Evolutionary conservation across 2,113 vertebrate genomes (phyloP), one percentile per base, ranked within the genome.

Genomic region (Peromyscus maniculatus): DNA sequence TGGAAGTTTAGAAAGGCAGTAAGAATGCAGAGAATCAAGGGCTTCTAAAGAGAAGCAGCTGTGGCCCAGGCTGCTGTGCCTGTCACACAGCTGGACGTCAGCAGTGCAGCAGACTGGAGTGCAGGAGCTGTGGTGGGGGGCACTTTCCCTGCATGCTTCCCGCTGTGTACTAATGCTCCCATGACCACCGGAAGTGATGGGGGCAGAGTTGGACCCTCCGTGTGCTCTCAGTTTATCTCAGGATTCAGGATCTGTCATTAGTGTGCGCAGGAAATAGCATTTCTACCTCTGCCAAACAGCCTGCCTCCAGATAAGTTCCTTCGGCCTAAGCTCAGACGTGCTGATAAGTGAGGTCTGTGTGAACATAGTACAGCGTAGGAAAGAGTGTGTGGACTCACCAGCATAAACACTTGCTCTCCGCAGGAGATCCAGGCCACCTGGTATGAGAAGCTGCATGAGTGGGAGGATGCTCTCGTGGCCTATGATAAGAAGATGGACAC

Each of bases 361-460:
- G 15, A 77, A 1, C 19, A 3, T 2, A 7, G 75, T 46, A 0
- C 43, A 46, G 83, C 69, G 39, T 33, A 12, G 67, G 74, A 62
- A 83, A 57, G 43, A 11, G 33, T 3, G 9, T 39, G 21, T 74
- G 87, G 64, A 8, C n/a, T 16, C 1, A 9, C 16, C 12, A 13
- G 1, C 0, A 26, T 15, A 1, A 28, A 49, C 26, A n/a, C 64
- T 26, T 39, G 3, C 36, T 52, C 59, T 77, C 90, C 11, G 3
- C 26, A n/a, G 99, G 99, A 99, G 99, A 99, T 99, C 98, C 99
- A 99, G 98, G 99, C 99, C 93, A 99, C 99, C 66, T 99, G 99
- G 99, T 99, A 99, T 77, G 99, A 99, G 98, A 99, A 99, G 87
- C 99, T 99, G 1, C 99, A 99, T 0, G 99, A 99, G 95, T 99